Percentiles rank a stretch among this genome's conserved stretches.
These are phyloP conservation scores for Meteorus cinctellus DNA, from an alignment of 2,888 invertebrate species.

Conservation along the genomic window DNA sequence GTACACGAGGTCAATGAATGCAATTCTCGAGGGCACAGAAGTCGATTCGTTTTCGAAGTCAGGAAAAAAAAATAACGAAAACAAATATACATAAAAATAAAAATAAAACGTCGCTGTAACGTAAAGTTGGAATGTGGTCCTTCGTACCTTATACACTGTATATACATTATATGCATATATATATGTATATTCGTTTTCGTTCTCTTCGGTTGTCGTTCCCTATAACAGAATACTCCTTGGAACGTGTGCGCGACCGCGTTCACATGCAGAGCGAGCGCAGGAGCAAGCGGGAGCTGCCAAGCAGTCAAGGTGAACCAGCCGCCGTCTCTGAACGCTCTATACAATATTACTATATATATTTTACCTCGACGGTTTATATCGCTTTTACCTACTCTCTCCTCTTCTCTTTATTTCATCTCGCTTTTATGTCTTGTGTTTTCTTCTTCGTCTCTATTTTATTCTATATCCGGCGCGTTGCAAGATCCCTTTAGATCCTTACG, in stretches of 20 bases:
- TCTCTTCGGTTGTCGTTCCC: constrained; percentile 27
- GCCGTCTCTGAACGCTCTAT: constrained; percentile 47
- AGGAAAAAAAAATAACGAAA: not conserved
- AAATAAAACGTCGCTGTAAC: constrained; percentile 21
- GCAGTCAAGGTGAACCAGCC: constrained; percentile 72
- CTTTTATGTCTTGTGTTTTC: constrained; percentile 18
- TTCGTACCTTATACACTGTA: constrained; percentile 13
- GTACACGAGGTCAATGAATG: constrained; percentile 20
- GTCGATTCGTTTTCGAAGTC: constrained; percentile 14
- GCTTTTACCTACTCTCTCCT: constrained; percentile 20
- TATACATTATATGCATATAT: not conserved
- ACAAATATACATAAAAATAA: constrained; percentile 22
- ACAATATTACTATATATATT: constrained; percentile 21
- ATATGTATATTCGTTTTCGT: constrained; percentile 22
- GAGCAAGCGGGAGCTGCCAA: constrained; percentile 47
- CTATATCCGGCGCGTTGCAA: constrained; percentile 1
- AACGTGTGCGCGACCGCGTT: constrained; percentile 28
- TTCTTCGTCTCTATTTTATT: constrained; percentile 8
- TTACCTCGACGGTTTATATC: constrained; percentile 16
- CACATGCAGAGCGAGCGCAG: constrained; percentile 44
- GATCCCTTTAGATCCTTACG: constrained; percentile 31
- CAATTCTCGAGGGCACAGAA: constrained; percentile 13
- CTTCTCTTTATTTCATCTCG: constrained; percentile 31
- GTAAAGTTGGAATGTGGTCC: constrained; percentile 40
- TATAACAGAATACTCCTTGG: constrained; percentile 30